phyloP scores from a whole-genome alignment of 2,888 invertebrate species.

The Operophtera brumata region DNA sequence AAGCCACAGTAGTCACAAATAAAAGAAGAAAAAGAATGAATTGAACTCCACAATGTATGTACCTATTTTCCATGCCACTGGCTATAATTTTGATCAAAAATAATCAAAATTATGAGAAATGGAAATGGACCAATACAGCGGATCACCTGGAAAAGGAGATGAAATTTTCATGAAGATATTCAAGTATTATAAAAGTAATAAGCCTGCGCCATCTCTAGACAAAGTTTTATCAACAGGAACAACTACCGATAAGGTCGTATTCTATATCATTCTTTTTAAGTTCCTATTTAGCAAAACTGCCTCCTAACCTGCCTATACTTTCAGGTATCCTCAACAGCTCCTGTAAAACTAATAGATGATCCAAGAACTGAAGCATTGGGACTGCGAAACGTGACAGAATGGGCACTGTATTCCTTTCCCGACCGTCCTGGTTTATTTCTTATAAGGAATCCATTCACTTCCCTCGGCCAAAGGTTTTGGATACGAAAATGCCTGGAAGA shows the following conservation, averaged over 20 bases:
- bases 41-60: no score
- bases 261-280: neutral
- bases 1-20: no score
- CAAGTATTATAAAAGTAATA: constrained; percentile 89
- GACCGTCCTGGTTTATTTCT: constrained; percentile 87
- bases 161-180: constrained; percentile 84
- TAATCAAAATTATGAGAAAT: neutral
- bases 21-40: no score
- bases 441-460: constrained; percentile 91
- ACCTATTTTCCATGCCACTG: no score
- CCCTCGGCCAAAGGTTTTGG: constrained; percentile 90
- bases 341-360: constrained; percentile 36
- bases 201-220: constrained; percentile 82
- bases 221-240: constrained; percentile 81
- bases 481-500: constrained; percentile 87
- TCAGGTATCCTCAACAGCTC: constrained; percentile 30
- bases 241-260: constrained; percentile 40
- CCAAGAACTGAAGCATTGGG: constrained; percentile 52
- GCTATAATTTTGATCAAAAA: no score
- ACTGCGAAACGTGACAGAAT: constrained; percentile 59
- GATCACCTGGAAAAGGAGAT: constrained; percentile 14
- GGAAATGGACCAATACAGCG: constrained; percentile 29
- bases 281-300: no score
- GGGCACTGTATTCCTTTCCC: constrained; percentile 83
- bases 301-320: constrained; percentile 15